Percentiles rank a stretch among this genome's conserved stretches.
phyloP scores from a whole-genome alignment of 2,888 invertebrate genomes.

The Acrocyrtus sp. region DNA sequence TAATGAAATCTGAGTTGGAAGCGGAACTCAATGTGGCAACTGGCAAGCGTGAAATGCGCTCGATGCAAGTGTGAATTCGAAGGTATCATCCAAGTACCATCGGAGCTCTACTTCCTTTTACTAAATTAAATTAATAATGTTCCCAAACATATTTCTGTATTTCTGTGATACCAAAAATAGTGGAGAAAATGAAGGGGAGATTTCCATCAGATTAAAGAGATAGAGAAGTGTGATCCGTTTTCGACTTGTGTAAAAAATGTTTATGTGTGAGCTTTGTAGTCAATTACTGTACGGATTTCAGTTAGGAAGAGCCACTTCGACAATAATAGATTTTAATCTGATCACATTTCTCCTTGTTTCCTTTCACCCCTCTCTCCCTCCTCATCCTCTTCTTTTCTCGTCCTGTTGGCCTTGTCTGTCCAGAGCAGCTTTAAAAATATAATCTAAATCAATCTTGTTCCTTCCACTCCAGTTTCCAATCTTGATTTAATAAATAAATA shows the following conservation, averaged over 20 bases:
- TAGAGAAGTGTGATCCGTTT: too few species aligned
- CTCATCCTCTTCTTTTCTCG: background rate
- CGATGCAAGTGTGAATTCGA: too few species aligned
- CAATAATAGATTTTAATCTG: background rate
- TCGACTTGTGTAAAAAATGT: too few species aligned
- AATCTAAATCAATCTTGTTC: background rate
- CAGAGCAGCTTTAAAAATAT: too few species aligned
- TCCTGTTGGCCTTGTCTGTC: too few species aligned
- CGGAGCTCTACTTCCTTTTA: background rate
- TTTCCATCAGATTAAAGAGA: too few species aligned
- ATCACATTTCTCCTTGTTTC: constrained; percentile 25
- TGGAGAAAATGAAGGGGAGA: too few species aligned
- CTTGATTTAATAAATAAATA: background rate
- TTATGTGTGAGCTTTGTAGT: background rate
- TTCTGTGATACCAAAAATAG: too few species aligned
- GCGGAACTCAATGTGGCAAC: background rate
- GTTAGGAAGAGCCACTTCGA: background rate
- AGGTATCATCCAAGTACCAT: too few species aligned
- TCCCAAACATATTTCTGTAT: too few species aligned
- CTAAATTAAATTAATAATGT: background rate
- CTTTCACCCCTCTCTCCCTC: constrained; percentile 11
- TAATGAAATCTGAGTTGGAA: too few species aligned
- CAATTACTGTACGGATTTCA: background rate
- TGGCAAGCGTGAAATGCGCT: background rate
- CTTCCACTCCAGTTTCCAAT: background rate